These are phyloP conservation scores for Trichomycterus rosablanca DNA, from an alignment of 2,113 vertebrate genomes.

Conservation along the genomic window DNA sequence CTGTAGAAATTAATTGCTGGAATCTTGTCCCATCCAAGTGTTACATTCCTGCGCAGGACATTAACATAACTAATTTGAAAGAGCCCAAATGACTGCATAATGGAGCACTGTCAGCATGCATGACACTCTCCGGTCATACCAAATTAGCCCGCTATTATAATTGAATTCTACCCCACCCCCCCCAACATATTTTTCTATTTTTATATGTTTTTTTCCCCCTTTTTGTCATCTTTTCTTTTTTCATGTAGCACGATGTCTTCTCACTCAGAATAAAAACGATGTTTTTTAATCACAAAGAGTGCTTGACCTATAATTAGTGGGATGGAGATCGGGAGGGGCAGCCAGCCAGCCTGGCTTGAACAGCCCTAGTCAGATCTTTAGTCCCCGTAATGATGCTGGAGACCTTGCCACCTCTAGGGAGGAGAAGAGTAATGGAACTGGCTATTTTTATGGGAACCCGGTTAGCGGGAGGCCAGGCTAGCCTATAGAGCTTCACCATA, in stretches of 20 bases:
- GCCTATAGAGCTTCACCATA: constrained; percentile 21
- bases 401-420: constrained; percentile 92
- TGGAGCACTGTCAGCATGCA: constrained; percentile 96
- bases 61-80: constrained; percentile 99
- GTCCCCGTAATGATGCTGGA: constrained; percentile 98
- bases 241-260: constrained; percentile 49
- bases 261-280: constrained; percentile 94
- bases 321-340: constrained; percentile 74
- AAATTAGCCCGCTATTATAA: constrained; percentile 99
- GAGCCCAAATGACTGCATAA: constrained; percentile 99
- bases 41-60: constrained; percentile 99
- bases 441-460: constrained; percentile 86
- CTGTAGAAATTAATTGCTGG: constrained; percentile 99
- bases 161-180: constrained; percentile 79
- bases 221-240: constrained; percentile 20
- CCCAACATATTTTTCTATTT: constrained; percentile 69
- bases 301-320: constrained; percentile 99
- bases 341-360: constrained; percentile 48
- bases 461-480: constrained; percentile 34
- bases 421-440: constrained; percentile 97
- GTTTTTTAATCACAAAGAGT: constrained; percentile 97
- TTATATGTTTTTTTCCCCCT: constrained; percentile 63
- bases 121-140: constrained; percentile 99
- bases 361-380: constrained; percentile 88
- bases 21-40: constrained; percentile 99